Evolutionary conservation across 2,113 vertebrate genomes (phyloP), one percentile per base, ranked within the genome.

Genomic region (Corvus moneduloides): DNA sequence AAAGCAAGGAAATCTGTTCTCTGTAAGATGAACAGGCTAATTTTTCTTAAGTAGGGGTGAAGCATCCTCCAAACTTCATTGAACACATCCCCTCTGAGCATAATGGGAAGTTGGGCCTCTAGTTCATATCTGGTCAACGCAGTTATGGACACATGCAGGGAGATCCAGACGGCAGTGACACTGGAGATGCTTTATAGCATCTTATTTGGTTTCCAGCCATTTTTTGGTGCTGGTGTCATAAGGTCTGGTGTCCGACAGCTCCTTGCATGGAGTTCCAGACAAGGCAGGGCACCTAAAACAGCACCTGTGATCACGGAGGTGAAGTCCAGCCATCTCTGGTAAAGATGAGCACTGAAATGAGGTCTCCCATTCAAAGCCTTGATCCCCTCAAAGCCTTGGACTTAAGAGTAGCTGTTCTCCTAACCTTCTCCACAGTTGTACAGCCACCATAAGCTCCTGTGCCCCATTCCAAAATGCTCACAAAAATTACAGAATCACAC

Each of bases 1-100:
- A 94, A 88, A 94, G 90, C 92, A 95, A 92, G 84, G 94, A 95
- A 96, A 94, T 86, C 49, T 71, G 56, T 23, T 89, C 69, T 76
- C n/a, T 43, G 1, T 56, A 62, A 77, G 55, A 93, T 39, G 86
- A 33, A 22, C 63, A 49, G 39, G 30, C n/a, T 48, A 1, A 43
- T 35, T 90, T 85, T 80, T 75, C 55, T 84, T 32, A 66, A 4
- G n/a, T 33, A 39, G 43, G 39, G 28, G 10, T 24, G 27, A 93
- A 51, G 44, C 67, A 88, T 68, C 39, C 75, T 85, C 39, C 41
- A 5, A 59, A 73, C 32, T 39, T 54, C 26, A 39, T 0, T 44
- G 37, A 81, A 37, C 35, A 66, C 35, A 66, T 44, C 19, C 24
- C 26, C 51, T 74, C 43, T 41, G 52, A 63, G 43, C 32, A 12